Evolutionary conservation across 2,797 vertebrate genomes (phyloP), one percentile per base, ranked within the genome.

Genomic region (Pangasius larnaudii): DNA sequence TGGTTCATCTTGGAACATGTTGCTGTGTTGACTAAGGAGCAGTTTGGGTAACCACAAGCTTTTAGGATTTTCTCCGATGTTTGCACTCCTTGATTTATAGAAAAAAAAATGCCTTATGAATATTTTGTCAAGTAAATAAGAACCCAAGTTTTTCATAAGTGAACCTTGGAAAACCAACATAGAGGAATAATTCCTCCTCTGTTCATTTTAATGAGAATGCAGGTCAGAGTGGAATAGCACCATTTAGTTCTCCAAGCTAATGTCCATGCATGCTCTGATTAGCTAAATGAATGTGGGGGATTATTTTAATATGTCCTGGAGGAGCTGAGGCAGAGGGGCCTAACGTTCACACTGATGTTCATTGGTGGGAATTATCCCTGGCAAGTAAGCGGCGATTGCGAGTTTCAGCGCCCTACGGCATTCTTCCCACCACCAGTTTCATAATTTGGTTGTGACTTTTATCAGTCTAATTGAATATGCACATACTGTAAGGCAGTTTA

Each of bases 161-260:
- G 90, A 89, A 86, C 91, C 91, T 92, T 91, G 91, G 92, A 91
- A 88, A 93, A 93, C 92, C 92, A 94, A 94, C 93, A 93, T 92
- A 92, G 92, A 93, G 92, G 93, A 94, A 95, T 95, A 94, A 95
- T 94, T 94, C 90, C 90, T 92, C 93, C 92, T 94, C 93, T 92
- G 93, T 95, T 95, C 90, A 94, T 95, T 95, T 94, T 89, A 91
- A 79, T 87, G 92, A 92, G 93, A 95, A 95, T 93, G 94, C 93
- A 94, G 95, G 95, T 95, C 95, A 94, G 94, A 92, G 93, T 93
- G 95, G 94, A 96, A 95, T 94, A 94, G 93, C 93, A 95, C 94
- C 94, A 95, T 96, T 96, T 96, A 94, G 93, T 94, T 95, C 95
- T 93, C 89, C 91, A 91, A 95, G 94, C 93, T 94, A 96, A 96